phyloP scores from a whole-genome alignment of 2,113 vertebrate species.

The Myanophis thanlyinensis region DNA sequence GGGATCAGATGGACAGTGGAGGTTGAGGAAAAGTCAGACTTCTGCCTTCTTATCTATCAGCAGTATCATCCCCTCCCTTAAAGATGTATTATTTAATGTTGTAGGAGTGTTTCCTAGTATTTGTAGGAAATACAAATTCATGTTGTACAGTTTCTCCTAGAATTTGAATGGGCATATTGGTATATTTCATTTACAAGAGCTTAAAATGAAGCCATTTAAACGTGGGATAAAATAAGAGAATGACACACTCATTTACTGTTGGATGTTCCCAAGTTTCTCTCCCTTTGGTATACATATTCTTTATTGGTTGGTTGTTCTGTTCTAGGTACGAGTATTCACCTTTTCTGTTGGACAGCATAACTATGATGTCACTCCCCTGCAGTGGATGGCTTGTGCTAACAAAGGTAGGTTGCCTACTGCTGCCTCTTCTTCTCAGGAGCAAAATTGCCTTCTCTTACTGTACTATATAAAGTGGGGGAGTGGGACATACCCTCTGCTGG shows the following conservation, averaged over 20 bases:
- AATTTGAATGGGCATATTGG: not conserved
- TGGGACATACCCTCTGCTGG: not conserved
- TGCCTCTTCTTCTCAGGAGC: accelerated
- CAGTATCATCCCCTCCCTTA: not conserved
- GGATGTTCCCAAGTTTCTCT: not conserved
- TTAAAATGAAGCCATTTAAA: not conserved
- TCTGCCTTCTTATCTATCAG: not conserved
- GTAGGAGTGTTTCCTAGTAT: not conserved
- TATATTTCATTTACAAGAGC: not conserved
- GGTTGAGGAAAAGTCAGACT: not conserved
- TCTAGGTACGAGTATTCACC: constrained; percentile 89
- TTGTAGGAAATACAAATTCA: too few species aligned
- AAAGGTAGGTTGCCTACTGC: constrained; percentile 78
- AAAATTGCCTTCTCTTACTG: accelerated
- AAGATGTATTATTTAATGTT: not conserved
- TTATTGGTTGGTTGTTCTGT: not conserved
- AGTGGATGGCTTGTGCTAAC: constrained; percentile 98
- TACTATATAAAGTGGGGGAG: accelerated
- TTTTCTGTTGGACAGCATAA: constrained; percentile 99
- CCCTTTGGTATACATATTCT: not conserved
- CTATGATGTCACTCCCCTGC: constrained; percentile 95
- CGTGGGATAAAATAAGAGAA: too few species aligned
- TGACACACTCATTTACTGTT: not conserved
- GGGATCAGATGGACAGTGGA: not conserved
- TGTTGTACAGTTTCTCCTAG: not conserved